Conservation (phyloP, 1,140 invertebrate genomes). For the Pogonognathellus flavescens region DNA sequence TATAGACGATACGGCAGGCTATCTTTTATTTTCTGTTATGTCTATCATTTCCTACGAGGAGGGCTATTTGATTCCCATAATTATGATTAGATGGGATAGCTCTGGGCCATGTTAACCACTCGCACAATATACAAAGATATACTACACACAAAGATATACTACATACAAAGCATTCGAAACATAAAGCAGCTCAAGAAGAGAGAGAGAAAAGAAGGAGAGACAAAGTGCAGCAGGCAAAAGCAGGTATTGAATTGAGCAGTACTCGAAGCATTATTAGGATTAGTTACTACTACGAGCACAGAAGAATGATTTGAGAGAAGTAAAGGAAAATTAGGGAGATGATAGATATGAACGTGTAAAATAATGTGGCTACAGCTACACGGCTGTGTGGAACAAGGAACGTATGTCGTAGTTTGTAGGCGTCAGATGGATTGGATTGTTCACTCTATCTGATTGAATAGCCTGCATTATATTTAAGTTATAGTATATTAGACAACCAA, state of each 20-base stretch:
- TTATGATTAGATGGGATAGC: conserved; percentile 55
- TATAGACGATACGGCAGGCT: neutral
- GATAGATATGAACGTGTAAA: conserved; percentile 43
- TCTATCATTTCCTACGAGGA: conserved; percentile 42
- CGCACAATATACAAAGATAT: too few relatives aligned
- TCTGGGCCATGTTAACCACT: conserved; percentile 34
- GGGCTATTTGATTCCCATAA: conserved; percentile 59
- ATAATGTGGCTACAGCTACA: conserved; percentile 36
- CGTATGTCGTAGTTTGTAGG: conserved; percentile 23
- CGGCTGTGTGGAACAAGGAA: neutral
- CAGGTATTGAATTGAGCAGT: conserved; percentile 31
- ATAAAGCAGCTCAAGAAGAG: conserved; percentile 21
- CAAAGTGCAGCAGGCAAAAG: conserved; percentile 32
- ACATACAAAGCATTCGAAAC: conserved; percentile 28
- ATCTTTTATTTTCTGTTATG: conserved; percentile 20
- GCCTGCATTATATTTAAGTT: neutral
- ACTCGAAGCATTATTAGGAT: too few relatives aligned
- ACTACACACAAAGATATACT: too few relatives aligned
- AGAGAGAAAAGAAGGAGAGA: conserved; percentile 13
- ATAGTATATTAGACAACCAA: neutral
- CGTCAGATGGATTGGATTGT: conserved; percentile 47
- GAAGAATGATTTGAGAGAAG: conserved; percentile 9
- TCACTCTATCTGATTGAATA: conserved; percentile 36
- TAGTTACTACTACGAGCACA: too few relatives aligned
- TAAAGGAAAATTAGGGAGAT: conserved; percentile 44